Percentiles rank a stretch among this genome's conserved stretches.
These are phyloP conservation scores for Tetragnatha montana DNA, from an alignment of 2,888 invertebrate species.

Conservation along the genomic window DNA sequence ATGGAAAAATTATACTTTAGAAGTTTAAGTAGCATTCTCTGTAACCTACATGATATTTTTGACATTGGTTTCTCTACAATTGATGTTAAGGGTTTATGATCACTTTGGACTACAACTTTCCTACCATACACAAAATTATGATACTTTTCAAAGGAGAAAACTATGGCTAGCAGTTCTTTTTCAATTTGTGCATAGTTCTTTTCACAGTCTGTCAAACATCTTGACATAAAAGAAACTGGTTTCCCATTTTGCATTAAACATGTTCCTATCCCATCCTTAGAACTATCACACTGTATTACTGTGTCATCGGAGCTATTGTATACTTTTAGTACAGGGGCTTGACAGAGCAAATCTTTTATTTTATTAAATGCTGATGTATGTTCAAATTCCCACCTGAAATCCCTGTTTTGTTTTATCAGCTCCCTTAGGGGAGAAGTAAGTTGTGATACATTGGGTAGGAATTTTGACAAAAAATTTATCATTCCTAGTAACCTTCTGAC, in stretches of 20 bases:
- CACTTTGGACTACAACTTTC: slow-evolving; percentile 14
- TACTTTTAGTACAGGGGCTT: slow-evolving; percentile 4
- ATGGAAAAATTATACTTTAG: neutral
- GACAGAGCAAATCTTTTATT: neutral
- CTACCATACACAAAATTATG: slow-evolving; percentile 8
- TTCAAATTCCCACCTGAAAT: neutral
- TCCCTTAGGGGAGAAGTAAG: slow-evolving; percentile 1
- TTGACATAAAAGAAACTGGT: neutral
- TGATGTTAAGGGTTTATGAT: slow-evolving; percentile 8
- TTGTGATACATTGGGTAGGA: slow-evolving; percentile 5
- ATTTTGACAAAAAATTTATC: slow-evolving; percentile 20
- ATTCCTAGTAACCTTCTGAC: neutral
- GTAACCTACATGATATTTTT: slow-evolving; percentile 7
- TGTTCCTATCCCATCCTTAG: slow-evolving; percentile 13
- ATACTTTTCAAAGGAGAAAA: slow-evolving; percentile 11
- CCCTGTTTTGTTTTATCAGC: neutral
- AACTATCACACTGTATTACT: slow-evolving; percentile 25
- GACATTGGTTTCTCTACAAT: slow-evolving; percentile 2
- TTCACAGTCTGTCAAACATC: slow-evolving; percentile 4
- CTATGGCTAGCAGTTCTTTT: slow-evolving; percentile 18
- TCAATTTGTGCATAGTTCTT: slow-evolving; percentile 28
- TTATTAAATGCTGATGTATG: neutral
- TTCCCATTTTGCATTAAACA: slow-evolving; percentile 3
- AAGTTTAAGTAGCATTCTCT: slow-evolving; percentile 21
- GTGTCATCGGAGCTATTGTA: neutral